Evolutionary conservation across 2,797 vertebrate genomes (phyloP).

Genomic region (Galagoides demidoff): DNA sequence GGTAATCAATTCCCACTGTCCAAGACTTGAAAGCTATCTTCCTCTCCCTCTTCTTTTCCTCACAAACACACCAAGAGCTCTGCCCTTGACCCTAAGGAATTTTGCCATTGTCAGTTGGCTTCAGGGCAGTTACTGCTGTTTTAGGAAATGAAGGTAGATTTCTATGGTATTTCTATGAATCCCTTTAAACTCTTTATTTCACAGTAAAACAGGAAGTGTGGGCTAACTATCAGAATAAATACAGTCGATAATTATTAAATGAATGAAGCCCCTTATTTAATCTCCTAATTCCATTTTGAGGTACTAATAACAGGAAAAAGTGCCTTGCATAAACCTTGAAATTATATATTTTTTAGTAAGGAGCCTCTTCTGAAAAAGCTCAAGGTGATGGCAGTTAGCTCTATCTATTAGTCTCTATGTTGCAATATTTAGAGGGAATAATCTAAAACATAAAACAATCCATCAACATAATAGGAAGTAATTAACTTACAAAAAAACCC

Average conservation of each 20-base stretch:
- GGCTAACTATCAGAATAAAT: constrained; percentile 60
- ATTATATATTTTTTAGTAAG: constrained; percentile 79
- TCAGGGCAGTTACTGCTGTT: not conserved
- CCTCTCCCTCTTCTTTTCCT: not conserved
- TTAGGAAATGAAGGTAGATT: not conserved
- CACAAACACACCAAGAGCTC: not conserved
- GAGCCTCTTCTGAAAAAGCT: constrained; percentile 65
- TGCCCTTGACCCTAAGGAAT: not conserved
- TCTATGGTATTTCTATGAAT: not conserved
- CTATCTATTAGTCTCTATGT: constrained; percentile 64
- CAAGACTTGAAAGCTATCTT: not conserved
- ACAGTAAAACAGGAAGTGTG: constrained; percentile 39
- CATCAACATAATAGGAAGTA: constrained; percentile 81
- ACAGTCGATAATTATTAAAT: constrained; percentile 65
- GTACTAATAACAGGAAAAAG: constrained; percentile 33
- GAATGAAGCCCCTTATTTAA: constrained; percentile 71
- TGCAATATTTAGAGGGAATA: constrained; percentile 74
- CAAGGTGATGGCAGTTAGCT: constrained; percentile 71
- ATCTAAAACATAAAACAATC: constrained; percentile 80
- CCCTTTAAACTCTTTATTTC: constrained; percentile 43
- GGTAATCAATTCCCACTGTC: not conserved
- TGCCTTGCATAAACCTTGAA: constrained; percentile 63
- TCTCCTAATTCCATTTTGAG: constrained; percentile 73
- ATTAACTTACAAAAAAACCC: constrained; percentile 80
- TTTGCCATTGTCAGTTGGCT: not conserved